Base-by-base conservation (phyloP, 2,797 vertebrate genomes). In the Coilia nasus region DNA sequence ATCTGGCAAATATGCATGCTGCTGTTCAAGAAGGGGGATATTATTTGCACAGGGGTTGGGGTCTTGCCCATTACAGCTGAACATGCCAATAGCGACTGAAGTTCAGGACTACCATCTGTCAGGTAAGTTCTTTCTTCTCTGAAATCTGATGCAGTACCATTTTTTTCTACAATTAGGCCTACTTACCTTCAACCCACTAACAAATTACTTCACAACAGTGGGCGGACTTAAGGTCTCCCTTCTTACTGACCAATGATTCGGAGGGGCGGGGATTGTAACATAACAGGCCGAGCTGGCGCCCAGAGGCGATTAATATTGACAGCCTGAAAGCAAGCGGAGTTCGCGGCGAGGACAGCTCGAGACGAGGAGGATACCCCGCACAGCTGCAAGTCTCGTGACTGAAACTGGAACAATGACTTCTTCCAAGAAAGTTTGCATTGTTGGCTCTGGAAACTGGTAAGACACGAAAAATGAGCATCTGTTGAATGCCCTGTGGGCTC, bases 361-460 rank as follows among this genome's bases (percentile, higher is more conserved):
- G 46, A 47, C 46, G 46, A 47, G 46, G 4, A 47, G 67, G 67
- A 41, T 75, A 41, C 31, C 31, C 31, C 15, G 0, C 67, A 75
- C 3, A 35, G 67, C 31, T 35, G 31, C 67, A 41, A 35, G 67
- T 75, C 67, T 14, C 67, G 67, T 75, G 67, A 75, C 15, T 15
- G 41, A 35, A n/a, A 46, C 1, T n/a, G 50, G 25, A 83, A 54
- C 21, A 6, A 96, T 96, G 95, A 92, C 93, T 91, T 88, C 93
- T 88, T 89, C 93, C 25, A 95, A 95, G 93, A 98, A 95, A 91
- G 96, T 98, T 87, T 99, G 98, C 95, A 91, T 99, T 91, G 93
- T 99, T 85, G 98, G 98, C 91, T 99, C 98, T 0, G 98, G 98
- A 86, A 99, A 99, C 93, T 99, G 98, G 98, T 95, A 94, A 96